Base-by-base conservation (phyloP, 1,140 invertebrate genomes). In the Lepidurus arcticus region DNA sequence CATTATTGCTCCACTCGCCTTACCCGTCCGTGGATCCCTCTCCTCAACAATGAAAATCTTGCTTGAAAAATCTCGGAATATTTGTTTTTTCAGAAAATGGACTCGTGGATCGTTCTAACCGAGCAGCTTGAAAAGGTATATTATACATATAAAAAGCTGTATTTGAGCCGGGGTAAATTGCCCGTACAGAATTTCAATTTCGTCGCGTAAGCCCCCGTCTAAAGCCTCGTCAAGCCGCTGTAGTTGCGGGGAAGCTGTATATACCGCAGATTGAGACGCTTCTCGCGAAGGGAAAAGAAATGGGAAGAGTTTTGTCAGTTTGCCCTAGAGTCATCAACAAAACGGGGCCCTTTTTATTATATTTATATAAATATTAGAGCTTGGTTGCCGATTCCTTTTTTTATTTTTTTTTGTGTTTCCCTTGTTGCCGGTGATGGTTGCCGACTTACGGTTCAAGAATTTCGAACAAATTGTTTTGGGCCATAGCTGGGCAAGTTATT, bases 1-100 rank as follows among this genome's bases (percentile, higher is more conserved):
- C 53, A 65, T 65, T 65, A 65, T 65, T 65, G 53, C 53, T 21
- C 53, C 53, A 65, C 53, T 65, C 53, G 53, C 53, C 9, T 65
- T 65, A 0, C 53, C 13, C 21, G 16, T 21, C 53, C 21, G 16
- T 21, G 16, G 16, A 65, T 65, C 13, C 53, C 53, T 13, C 53
- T 65, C 21, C 53, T 65, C 53, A 65, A 65, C 53, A 65, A 65
- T 65, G 53, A 16, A 65, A 65, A 7, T 16, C 53, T 65, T 65
- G 53, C 53, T 65, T 65, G 53, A 65, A 21, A 65, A 21, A 21
- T 5, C 13, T 7, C 53, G 53, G 53, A 21, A 16, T 65, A 11
- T 11, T 65, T 65, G n/a, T n/a, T 65, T 65, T 65, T 65, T 13
- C 16, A 65, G 53, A 21, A 65, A 9, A 65, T 13, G 53, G 53